phyloP scores from a whole-genome alignment of 1,140 invertebrate genomes.

The Calliphora vicina region DNA sequence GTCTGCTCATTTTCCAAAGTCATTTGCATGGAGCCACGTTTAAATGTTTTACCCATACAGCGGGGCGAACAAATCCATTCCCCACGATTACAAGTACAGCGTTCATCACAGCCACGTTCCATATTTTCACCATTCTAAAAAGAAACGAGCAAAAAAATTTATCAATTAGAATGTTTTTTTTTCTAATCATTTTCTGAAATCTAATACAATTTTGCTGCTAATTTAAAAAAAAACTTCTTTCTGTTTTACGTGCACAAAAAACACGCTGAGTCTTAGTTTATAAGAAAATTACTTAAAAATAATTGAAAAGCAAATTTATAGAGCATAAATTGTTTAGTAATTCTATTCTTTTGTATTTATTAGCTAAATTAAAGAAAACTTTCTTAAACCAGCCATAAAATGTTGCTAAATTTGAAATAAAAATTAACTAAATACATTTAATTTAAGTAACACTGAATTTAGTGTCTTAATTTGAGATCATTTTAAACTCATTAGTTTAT shows the following conservation, averaged over 20 bases:
- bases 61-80: slow-evolving; percentile 73
- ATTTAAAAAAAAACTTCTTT: neutral
- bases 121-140: slow-evolving; percentile 71
- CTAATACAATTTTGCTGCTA: neutral
- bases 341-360: no score
- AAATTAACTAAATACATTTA: neutral
- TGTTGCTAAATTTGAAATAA: neutral
- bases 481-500: neutral
- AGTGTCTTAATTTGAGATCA: neutral
- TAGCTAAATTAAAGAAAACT: neutral
- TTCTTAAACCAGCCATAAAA: neutral
- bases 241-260: no score
- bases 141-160: neutral
- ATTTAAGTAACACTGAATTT: neutral
- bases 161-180: neutral
- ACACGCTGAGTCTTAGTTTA: neutral
- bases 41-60: slow-evolving; percentile 71
- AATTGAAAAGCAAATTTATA: neutral
- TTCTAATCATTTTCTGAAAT: neutral
- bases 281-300: neutral
- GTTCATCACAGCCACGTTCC: slow-evolving; percentile 74
- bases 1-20: slow-evolving; percentile 66
- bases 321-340: neutral
- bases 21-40: slow-evolving; percentile 69
- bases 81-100: slow-evolving; percentile 73